phyloP scores from a whole-genome alignment of 2,888 invertebrate genomes.

The Hanleya hanleyi region DNA sequence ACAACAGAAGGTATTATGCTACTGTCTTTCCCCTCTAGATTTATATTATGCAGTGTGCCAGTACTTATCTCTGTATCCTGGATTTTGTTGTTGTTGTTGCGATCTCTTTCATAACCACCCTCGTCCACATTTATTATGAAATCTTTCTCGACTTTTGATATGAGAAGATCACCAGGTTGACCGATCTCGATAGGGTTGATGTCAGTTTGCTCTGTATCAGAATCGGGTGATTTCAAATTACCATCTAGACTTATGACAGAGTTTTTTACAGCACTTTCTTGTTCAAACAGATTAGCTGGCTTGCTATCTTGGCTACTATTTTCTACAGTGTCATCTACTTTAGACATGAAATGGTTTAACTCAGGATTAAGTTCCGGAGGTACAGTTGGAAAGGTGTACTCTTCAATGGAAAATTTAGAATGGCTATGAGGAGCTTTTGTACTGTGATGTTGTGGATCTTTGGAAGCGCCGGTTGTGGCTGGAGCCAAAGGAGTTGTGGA shows the following conservation, averaged over 20 bases:
- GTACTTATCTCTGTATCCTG: not conserved
- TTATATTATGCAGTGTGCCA: not conserved
- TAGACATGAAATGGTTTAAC: too few species aligned
- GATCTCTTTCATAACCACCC: constrained; percentile 6
- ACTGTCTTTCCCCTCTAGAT: not conserved
- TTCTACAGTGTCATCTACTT: not conserved
- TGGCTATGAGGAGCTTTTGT: not conserved
- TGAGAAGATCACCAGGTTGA: not conserved
- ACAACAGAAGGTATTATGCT: constrained; percentile 1
- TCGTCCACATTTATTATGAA: not conserved
- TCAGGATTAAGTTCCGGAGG: not conserved
- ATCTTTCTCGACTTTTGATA: not conserved
- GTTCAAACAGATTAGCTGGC: not conserved
- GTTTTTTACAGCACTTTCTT: not conserved
- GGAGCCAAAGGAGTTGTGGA: not conserved
- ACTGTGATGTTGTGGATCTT: not conserved
- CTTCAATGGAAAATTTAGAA: not conserved
- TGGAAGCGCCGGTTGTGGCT: constrained; percentile 13
- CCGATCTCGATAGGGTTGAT: not conserved
- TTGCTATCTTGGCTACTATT: not conserved
- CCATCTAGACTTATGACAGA: not conserved
- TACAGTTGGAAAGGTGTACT: not conserved
- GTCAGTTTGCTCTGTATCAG: too few species aligned
- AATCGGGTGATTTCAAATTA: not conserved
- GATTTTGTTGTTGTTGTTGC: not conserved